Evolutionary conservation across 2,888 invertebrate species (phyloP).

Genomic region (Harpagoxenus sublaevis): DNA sequence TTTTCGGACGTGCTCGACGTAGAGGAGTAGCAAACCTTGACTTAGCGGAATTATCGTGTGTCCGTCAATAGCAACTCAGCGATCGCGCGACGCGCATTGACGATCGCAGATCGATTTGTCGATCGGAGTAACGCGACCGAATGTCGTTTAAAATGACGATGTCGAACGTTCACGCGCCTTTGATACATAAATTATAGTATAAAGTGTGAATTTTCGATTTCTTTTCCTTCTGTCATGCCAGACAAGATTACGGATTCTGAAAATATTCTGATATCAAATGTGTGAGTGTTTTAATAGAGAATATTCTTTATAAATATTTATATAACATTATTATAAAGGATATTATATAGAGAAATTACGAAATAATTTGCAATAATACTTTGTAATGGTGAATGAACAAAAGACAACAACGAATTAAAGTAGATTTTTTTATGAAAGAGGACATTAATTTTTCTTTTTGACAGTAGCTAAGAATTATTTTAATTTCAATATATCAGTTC

Average conservation of each 20-base stretch:
- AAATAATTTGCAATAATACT: background rate
- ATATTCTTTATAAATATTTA: conserved; percentile 23
- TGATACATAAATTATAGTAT: background rate
- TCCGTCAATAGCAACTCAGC: conserved; percentile 20
- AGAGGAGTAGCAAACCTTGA: conserved; percentile 12
- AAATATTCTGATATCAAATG: background rate
- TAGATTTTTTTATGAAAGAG: background rate
- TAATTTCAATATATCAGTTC: background rate
- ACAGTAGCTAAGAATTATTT: background rate
- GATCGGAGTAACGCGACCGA: conserved; percentile 10
- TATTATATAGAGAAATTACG: background rate
- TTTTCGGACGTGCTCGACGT: background rate
- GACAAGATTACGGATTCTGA: background rate
- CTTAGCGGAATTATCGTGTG: conserved; percentile 20
- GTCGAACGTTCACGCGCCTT: background rate
- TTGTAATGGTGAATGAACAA: background rate
- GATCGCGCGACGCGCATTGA: background rate
- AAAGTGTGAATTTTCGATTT: background rate
- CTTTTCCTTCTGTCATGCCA: background rate
- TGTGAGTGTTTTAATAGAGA: background rate
- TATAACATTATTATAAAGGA: background rate
- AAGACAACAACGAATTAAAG: background rate
- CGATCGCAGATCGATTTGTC: conserved; percentile 24
- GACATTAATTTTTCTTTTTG: background rate
- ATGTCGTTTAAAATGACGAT: background rate